Conservation (phyloP, 2,888 invertebrate species). For the Harpagoxenus sublaevis region DNA sequence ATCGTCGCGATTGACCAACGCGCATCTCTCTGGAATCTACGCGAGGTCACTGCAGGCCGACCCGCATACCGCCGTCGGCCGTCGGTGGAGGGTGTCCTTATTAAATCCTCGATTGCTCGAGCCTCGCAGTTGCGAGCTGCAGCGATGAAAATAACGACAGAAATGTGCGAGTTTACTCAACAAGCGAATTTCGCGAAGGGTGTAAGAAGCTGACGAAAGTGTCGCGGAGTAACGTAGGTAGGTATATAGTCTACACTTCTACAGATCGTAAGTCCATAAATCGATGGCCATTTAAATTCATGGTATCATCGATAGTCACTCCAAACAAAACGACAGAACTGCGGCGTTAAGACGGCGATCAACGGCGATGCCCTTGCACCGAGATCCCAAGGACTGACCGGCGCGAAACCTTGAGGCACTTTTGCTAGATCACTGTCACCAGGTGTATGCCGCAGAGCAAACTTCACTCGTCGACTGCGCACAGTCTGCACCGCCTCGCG, state of each 20-base stretch:
- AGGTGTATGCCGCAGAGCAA: neutral
- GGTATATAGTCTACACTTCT: neutral
- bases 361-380: neutral
- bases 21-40: slow-evolving; percentile 20
- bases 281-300: neutral
- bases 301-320: neutral
- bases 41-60: slow-evolving; percentile 13
- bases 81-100: slow-evolving; percentile 17
- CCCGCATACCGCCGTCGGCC: slow-evolving; percentile 11
- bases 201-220: neutral
- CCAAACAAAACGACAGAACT: neutral
- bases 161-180: neutral
- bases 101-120: slow-evolving; percentile 24
- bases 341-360: slow-evolving; percentile 18
- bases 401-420: slow-evolving; percentile 36
- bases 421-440: slow-evolving; percentile 51
- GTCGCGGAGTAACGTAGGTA: neutral
- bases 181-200: neutral
- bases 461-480: slow-evolving; percentile 34
- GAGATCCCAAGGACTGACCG: slow-evolving; percentile 4
- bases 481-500: slow-evolving; percentile 9
- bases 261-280: neutral
- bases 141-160: neutral
- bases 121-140: neutral
- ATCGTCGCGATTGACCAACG: slow-evolving; percentile 27